Evolutionary conservation across 2,113 vertebrate species (phyloP).

Genomic region (Lepisosteus oculatus): DNA sequence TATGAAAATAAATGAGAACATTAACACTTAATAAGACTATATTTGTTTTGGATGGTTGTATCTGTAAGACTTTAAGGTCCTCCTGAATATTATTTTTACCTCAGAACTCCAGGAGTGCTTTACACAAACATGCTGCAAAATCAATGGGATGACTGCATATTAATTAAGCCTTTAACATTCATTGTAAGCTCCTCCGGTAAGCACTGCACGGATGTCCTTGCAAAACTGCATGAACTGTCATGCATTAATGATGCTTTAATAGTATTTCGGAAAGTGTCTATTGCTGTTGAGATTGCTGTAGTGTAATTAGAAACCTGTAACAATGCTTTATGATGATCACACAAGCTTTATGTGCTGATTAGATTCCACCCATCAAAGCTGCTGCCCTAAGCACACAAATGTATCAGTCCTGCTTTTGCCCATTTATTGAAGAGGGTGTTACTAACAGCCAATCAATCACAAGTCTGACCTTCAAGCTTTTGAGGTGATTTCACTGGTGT

Average conservation of each 20-base stretch:
- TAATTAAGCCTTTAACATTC: slow-evolving; percentile 4
- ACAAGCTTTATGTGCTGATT: slow-evolving; percentile 38
- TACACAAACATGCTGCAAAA: too few species aligned
- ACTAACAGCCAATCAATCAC: slow-evolving; percentile 44
- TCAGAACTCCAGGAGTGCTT: too few species aligned
- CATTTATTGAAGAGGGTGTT: slow-evolving; percentile 43
- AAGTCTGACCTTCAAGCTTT: slow-evolving; percentile 37
- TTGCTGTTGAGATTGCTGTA: slow-evolving; percentile 4
- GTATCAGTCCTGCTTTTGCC: slow-evolving; percentile 23
- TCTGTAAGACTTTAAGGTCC: too few species aligned
- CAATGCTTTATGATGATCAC: slow-evolving; percentile 29
- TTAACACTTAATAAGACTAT: too few species aligned
- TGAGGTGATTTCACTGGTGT: not conserved
- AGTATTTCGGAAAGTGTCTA: not conserved
- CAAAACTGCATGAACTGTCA: not conserved
- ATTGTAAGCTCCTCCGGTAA: not conserved
- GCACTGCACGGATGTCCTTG: not conserved
- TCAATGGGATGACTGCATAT: not conserved
- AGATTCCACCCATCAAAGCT: slow-evolving; percentile 32
- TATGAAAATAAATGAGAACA: too few species aligned
- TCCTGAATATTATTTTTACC: too few species aligned
- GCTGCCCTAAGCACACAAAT: slow-evolving; percentile 16
- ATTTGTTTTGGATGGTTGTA: too few species aligned
- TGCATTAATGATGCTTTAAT: not conserved
- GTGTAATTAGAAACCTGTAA: slow-evolving; percentile 14